A percentile compares a stretch with the other conserved stretches of the same genome.
These are phyloP conservation scores for Argyrosomus japonicus DNA, from an alignment of 2,113 vertebrate genomes.

Conservation along the genomic window DNA sequence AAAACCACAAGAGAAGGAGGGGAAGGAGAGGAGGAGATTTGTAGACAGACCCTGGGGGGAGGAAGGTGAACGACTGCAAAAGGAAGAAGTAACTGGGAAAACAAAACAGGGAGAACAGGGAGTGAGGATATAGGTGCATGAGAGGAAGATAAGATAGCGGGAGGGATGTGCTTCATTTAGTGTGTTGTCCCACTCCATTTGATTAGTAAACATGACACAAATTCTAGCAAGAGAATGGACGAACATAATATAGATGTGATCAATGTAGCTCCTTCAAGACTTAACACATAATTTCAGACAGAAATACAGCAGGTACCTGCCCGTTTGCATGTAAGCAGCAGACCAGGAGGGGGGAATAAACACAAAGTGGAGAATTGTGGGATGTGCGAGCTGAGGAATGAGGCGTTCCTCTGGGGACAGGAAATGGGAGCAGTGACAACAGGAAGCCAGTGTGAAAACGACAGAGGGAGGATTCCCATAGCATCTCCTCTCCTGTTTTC, in stretches of 20 bases:
- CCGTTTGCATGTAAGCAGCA: slow-evolving; percentile 4
- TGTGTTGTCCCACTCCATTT: slow-evolving; percentile 2
- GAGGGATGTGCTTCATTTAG: background rate
- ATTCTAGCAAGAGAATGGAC: slow-evolving; percentile 17
- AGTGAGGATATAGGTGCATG: background rate
- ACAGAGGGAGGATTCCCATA: slow-evolving; percentile 66
- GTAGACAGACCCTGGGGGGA: slow-evolving; percentile 37
- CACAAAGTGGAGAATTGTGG: slow-evolving; percentile 38
- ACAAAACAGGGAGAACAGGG: background rate
- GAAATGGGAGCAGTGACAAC: slow-evolving; percentile 73
- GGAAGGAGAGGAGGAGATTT: slow-evolving; percentile 31
- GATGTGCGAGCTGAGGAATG: slow-evolving; percentile 26
- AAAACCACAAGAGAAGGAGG: slow-evolving; percentile 45
- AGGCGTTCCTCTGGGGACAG: slow-evolving; percentile 65
- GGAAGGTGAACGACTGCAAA: slow-evolving; percentile 34
- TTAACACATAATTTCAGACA: background rate
- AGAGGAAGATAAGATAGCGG: slow-evolving; percentile 6
- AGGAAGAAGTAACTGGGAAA: slow-evolving; percentile 29
- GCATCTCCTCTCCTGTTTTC: slow-evolving; percentile 35
- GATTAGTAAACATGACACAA: slow-evolving; percentile 7
- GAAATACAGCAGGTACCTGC: slow-evolving; percentile 7
- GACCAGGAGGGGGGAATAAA: slow-evolving; percentile 30
- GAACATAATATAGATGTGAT: background rate
- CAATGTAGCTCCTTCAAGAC: background rate
- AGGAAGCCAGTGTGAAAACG: slow-evolving; percentile 67